Evolutionary conservation across 2,888 invertebrate species (phyloP).

Genomic region (Amblyteles armatorius): DNA sequence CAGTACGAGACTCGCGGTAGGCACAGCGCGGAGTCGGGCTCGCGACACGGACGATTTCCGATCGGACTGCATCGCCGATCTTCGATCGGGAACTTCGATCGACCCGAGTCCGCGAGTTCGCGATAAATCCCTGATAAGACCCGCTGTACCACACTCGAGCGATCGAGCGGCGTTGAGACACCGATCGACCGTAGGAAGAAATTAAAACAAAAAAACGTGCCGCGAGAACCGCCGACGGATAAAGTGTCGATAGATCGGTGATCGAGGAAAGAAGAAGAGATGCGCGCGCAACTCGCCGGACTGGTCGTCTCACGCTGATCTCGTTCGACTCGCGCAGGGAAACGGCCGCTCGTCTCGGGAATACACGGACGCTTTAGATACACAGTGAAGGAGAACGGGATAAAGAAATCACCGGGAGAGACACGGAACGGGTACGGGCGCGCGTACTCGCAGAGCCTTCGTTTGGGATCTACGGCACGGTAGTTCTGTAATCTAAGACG

Average conservation of each 20-base stretch:
- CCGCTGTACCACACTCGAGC: too few relatives aligned
- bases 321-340: slow-evolving; percentile 13
- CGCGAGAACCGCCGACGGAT: not conserved
- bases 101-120: too few relatives aligned
- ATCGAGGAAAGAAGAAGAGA: not conserved
- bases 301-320: not conserved
- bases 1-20: slow-evolving; percentile 59
- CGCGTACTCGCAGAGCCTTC: not conserved
- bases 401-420: not conserved
- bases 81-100: too few relatives aligned
- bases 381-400: not conserved
- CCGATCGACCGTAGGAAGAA: not conserved
- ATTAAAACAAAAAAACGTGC: not conserved
- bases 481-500: not conserved
- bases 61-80: too few relatives aligned
- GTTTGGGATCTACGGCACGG: not conserved
- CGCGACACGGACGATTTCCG: slow-evolving; percentile 30
- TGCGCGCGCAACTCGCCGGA: not conserved
- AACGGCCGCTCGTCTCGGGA: not conserved
- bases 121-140: too few relatives aligned
- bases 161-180: too few relatives aligned
- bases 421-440: not conserved
- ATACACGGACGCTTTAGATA: not conserved
- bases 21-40: slow-evolving; percentile 63
- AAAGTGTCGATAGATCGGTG: not conserved